Evolutionary conservation across 2,113 vertebrate species (phyloP).

Genomic region (Calyptomena viridis): DNA sequence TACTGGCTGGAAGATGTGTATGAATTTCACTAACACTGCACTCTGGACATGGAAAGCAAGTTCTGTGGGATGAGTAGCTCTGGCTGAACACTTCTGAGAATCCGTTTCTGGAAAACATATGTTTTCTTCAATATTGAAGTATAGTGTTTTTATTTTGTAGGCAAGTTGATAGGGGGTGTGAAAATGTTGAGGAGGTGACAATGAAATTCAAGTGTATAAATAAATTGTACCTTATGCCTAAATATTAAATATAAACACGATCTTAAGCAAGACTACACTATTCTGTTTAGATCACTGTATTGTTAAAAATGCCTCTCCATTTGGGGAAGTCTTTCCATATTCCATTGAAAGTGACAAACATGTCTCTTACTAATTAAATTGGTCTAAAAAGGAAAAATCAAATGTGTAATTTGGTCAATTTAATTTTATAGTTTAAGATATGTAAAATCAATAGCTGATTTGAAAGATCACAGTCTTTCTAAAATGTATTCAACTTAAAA

Average conservation of each 20-base stretch:
- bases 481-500: not conserved
- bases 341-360: not conserved
- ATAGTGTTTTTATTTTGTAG: slow-evolving; percentile 10
- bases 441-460: not conserved
- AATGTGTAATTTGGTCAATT: not conserved
- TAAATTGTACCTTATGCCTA: not conserved
- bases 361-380: not conserved
- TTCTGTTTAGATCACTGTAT: not conserved
- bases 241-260: not conserved
- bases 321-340: not conserved
- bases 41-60: not conserved
- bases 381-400: not conserved
- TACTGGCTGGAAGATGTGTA: not conserved
- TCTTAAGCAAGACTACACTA: not conserved
- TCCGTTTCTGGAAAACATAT: not conserved
- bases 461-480: not conserved
- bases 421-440: not conserved
- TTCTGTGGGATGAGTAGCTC: not conserved
- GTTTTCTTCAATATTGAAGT: not conserved
- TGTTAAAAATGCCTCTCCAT: not conserved
- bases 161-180: not conserved
- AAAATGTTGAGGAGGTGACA: slow-evolving; percentile 32
- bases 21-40: not conserved
- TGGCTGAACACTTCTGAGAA: not conserved
- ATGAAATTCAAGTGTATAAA: not conserved